Evolutionary conservation across 2,797 vertebrate species (phyloP).

Genomic region (Nasua narica): DNA sequence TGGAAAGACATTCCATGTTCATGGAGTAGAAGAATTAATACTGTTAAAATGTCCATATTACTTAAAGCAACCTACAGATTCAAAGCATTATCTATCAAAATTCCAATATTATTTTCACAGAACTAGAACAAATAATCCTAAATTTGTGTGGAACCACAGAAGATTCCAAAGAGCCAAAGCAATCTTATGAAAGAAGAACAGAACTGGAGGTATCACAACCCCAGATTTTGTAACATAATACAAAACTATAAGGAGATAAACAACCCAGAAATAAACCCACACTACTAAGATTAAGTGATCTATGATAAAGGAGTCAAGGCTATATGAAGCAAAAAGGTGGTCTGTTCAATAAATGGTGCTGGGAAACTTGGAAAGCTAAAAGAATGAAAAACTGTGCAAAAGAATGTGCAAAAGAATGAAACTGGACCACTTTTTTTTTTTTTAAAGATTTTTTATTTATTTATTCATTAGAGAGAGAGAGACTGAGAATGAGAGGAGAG

Average conservation of each 20-base stretch:
- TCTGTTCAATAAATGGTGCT: not conserved
- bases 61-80: not conserved
- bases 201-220: not conserved
- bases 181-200: not conserved
- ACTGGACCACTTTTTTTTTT: not conserved
- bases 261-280: not conserved
- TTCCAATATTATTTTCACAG: not conserved
- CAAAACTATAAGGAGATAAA: not conserved
- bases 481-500: too few relatives aligned
- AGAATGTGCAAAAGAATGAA: not conserved
- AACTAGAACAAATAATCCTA: not conserved
- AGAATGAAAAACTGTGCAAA: too few relatives aligned
- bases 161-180: not conserved
- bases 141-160: not conserved
- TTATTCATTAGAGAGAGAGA: too few relatives aligned
- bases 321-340: not conserved
- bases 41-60: not conserved
- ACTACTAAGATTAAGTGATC: not conserved
- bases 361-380: not conserved
- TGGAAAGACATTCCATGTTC: not conserved
- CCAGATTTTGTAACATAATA: not conserved
- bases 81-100: not conserved
- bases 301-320: not conserved
- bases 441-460: too few relatives aligned
- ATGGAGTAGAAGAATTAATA: not conserved